Evolutionary conservation across 2,888 invertebrate genomes (phyloP), one percentile per base, ranked within the genome.

Genomic region (Listrodromus nycthemerus): DNA sequence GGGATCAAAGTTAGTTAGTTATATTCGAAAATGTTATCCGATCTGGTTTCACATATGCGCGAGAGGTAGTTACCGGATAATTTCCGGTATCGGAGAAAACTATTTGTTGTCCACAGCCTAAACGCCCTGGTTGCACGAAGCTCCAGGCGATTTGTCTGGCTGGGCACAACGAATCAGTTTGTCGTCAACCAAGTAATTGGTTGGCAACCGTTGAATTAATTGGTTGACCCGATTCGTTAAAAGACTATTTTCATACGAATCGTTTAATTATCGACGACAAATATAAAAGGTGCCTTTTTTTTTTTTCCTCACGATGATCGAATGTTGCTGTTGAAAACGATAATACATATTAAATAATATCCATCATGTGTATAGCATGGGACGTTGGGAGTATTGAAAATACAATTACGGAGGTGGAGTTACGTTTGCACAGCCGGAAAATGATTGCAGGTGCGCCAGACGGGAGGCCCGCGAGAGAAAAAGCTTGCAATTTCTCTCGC

Each of bases 321-420:
- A 61, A 30, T 7, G 30, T 52, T 52, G 19, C 19, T 7, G 61
- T 30, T 30, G 16, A 30, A 61, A 27, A 2, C 30, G n/a, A 8
- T 16, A 16, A 30, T 30, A 61, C 50, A 69, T n/a, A n/a, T 50
- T 69, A 27, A 30, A 69, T 48, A 69, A 48, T 50, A n/a, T 24
- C 21, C 66, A 21, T 45, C 19, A n/a, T 19, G 58, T 30, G 5
- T 27, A 3, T 5, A 27, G 10, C 24, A 24, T 3, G 41, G 8
- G 58, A 41, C 24, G 37, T 8, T 24, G 27, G 16, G 19, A 50
- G 30, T 65, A 74, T 74, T 30, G 74, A 74, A 74, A 74, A 74
- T 65, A 74, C 74, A 74, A 74, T 74, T 65, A 74, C 65, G 63
- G 16, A 8, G 48, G 63, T 50, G 21, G 73, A 74, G 63, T 6